phyloP scores from a whole-genome alignment of 2,797 vertebrate genomes.

The Sebastes alutus region DNA sequence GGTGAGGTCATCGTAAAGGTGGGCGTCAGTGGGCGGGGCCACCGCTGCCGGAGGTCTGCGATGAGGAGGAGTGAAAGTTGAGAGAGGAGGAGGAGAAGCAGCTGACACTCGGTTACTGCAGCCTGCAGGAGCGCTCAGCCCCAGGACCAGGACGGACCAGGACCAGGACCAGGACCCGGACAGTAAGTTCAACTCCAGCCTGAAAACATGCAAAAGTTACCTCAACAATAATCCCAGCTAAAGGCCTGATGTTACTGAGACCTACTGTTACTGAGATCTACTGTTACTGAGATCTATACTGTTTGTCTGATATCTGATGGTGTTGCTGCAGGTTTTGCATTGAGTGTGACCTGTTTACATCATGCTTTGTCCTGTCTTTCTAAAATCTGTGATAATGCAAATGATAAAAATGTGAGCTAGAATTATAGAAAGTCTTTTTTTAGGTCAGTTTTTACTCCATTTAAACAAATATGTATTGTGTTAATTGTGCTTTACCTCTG shows the following conservation, averaged over 20 bases:
- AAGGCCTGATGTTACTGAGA: not conserved
- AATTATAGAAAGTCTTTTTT: not conserved
- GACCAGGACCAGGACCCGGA: not conserved
- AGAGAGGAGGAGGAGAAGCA: not conserved
- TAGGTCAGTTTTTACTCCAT: not conserved
- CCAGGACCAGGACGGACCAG: not conserved
- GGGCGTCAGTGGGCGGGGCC: slow-evolving; percentile 62
- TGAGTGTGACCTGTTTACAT: not conserved
- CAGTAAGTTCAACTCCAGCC: slow-evolving; percentile 47
- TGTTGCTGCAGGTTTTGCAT: not conserved
- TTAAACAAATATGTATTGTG: too few relatives aligned
- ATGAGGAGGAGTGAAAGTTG: slow-evolving; percentile 64
- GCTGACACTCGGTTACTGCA: slow-evolving; percentile 27
- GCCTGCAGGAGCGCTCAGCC: not conserved
- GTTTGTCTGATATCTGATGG: not conserved
- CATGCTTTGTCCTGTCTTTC: not conserved
- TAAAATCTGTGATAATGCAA: not conserved
- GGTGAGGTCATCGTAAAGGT: slow-evolving; percentile 58
- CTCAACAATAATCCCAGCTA: not conserved
- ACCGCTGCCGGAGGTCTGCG: slow-evolving; percentile 13
- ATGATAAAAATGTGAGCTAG: not conserved
- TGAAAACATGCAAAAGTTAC: not conserved
- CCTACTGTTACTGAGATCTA: too few relatives aligned
- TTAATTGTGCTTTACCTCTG: not conserved
- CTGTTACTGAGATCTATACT: too few relatives aligned